These are phyloP conservation scores for Lepus americanus DNA, from an alignment of 2,113 vertebrate genomes.

Conservation along the genomic window DNA sequence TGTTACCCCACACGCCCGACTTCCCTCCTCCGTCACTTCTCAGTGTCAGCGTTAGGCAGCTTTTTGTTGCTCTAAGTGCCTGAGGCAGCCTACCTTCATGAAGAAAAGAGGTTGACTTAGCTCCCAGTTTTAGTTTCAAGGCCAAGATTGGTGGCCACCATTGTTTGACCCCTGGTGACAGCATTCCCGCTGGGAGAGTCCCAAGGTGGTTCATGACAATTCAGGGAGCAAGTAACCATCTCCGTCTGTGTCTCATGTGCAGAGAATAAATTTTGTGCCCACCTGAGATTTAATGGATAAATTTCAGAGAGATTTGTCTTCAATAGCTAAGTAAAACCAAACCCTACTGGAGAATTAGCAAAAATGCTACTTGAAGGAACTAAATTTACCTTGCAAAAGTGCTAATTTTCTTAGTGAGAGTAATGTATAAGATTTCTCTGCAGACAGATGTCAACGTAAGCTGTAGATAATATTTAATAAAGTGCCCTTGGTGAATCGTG, in stretches of 20 bases:
- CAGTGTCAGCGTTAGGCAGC: too few relatives aligned
- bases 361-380: constrained; percentile 13
- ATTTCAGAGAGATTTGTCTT: constrained; percentile 60
- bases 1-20: background rate
- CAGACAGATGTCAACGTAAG: constrained; percentile 87
- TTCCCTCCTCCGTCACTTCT: background rate
- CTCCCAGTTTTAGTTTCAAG: too few relatives aligned
- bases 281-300: background rate
- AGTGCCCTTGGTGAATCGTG: constrained; percentile 83
- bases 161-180: too few relatives aligned
- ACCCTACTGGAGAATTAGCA: constrained; percentile 35
- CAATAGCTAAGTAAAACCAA: constrained; percentile 42
- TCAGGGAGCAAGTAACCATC: too few relatives aligned
- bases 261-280: constrained; percentile 13
- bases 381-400: constrained; percentile 53
- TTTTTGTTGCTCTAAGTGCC: too few relatives aligned
- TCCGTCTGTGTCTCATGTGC: too few relatives aligned
- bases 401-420: constrained; percentile 85
- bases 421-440: constrained; percentile 85
- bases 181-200: too few relatives aligned
- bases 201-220: too few relatives aligned
- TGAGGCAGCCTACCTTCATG: too few relatives aligned
- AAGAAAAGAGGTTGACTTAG: too few relatives aligned
- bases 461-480: constrained; percentile 85
- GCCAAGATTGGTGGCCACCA: too few relatives aligned